These are phyloP conservation scores for Macrotrachela quadricornifera DNA, from an alignment of 1,140 invertebrate species.

Conservation along the genomic window DNA sequence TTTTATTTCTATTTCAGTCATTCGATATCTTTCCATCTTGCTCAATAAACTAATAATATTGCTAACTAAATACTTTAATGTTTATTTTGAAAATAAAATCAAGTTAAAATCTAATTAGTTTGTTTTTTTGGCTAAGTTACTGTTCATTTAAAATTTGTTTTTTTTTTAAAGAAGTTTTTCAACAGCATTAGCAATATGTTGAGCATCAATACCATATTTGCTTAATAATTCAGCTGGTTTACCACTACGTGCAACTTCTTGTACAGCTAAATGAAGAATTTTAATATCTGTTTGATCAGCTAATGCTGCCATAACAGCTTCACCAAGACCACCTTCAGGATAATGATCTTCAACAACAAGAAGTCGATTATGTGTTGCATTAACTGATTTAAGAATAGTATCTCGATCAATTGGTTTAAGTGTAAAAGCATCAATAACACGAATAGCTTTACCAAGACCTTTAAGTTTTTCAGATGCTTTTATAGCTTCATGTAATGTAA, in stretches of 20 bases:
- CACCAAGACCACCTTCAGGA: constrained; percentile 69
- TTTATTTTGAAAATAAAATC: too few species aligned
- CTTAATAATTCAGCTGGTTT: constrained; percentile 10
- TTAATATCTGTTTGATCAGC: neutral
- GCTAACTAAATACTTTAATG: too few species aligned
- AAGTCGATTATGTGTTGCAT: constrained; percentile 53
- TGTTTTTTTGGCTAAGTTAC: too few species aligned
- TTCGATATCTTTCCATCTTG: too few species aligned
- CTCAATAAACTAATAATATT: too few species aligned
- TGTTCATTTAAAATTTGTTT: neutral
- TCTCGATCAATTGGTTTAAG: constrained; percentile 75
- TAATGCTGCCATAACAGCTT: constrained; percentile 65
- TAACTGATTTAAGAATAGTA: constrained; percentile 53
- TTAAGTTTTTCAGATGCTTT: constrained; percentile 56
- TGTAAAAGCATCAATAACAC: constrained; percentile 79
- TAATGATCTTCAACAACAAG: constrained; percentile 95
- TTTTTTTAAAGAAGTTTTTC: neutral
- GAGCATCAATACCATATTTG: constrained; percentile 9
- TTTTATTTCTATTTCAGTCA: too few species aligned
- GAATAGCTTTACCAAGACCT: constrained; percentile 39
- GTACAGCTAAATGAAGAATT: constrained; percentile 1
- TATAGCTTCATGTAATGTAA: constrained; percentile 73
- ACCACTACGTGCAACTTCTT: constrained; percentile 9
- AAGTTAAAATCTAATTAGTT: too few species aligned
- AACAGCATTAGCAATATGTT: neutral